Conservation (phyloP, 2,113 vertebrate genomes). For the Pteropus alecto region DNA sequence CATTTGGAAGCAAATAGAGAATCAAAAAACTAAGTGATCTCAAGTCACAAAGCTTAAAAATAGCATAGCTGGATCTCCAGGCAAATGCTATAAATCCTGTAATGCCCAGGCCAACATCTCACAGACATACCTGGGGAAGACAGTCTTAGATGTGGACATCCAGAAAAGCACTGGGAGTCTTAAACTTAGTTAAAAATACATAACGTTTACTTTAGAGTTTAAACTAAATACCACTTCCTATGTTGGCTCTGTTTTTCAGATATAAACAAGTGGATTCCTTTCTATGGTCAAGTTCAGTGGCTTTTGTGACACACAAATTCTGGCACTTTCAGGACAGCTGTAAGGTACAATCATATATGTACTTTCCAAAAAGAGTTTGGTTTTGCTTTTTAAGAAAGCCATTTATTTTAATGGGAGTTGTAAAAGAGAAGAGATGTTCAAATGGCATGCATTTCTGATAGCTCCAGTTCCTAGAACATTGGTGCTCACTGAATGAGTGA, state of each 20-base stretch:
- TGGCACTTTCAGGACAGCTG: neutral
- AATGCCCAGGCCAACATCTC: neutral
- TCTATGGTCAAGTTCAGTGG: neutral
- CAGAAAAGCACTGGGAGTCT: neutral
- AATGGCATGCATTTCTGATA: neutral
- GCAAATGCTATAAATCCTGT: neutral
- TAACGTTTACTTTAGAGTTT: neutral
- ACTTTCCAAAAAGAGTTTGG: neutral
- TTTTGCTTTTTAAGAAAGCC: neutral
- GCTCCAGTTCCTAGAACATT: neutral
- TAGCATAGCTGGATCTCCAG: neutral
- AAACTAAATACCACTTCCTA: neutral
- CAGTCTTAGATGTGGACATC: neutral
- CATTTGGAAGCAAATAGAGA: neutral
- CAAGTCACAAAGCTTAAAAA: neutral
- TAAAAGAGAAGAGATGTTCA: neutral
- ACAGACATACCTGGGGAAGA: neutral
- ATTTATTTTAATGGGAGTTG: neutral
- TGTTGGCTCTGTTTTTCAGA: neutral
- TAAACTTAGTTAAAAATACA: neutral
- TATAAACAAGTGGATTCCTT: neutral
- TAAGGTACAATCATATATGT: neutral
- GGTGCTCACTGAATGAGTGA: neutral
- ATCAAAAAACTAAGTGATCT: neutral
- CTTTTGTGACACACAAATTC: neutral